phyloP scores from a whole-genome alignment of 1,140 invertebrate genomes.

The Scaptomyza graminum region DNA sequence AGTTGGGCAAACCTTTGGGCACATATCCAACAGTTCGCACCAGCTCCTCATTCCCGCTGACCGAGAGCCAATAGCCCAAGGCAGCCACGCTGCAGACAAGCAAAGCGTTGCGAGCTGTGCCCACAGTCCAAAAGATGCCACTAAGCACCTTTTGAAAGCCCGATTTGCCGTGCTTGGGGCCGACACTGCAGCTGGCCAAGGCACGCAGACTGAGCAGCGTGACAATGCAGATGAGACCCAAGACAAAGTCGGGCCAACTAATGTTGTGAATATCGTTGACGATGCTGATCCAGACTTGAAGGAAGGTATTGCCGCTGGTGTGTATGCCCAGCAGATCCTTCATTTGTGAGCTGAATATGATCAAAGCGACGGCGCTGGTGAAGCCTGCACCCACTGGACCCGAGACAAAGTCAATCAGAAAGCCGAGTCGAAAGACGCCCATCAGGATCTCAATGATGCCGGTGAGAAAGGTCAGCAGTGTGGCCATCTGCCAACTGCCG shows the following conservation, averaged over 20 bases:
- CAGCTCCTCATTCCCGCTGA: constrained; percentile 56
- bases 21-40: constrained; percentile 85
- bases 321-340: constrained; percentile 93
- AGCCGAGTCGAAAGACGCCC: constrained; percentile 94
- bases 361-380: constrained; percentile 95
- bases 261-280: constrained; percentile 87
- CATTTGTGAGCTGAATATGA: constrained; percentile 95
- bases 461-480: constrained; percentile 91
- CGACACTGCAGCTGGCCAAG: constrained; percentile 85
- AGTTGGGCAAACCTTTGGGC: constrained; percentile 88
- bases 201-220: constrained; percentile 89
- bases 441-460: constrained; percentile 93
- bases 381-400: constrained; percentile 96
- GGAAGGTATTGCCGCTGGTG: constrained; percentile 89
- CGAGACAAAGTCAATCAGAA: constrained; percentile 97
- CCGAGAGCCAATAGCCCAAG: constrained; percentile 85
- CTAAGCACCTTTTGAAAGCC: constrained; percentile 86
- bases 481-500: constrained; percentile 89
- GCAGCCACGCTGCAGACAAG: constrained; percentile 88
- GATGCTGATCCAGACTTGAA: constrained; percentile 90
- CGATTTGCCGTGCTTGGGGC: constrained; percentile 85
- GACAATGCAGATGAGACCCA: constrained; percentile 89
- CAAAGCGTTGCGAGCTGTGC: constrained; percentile 90
- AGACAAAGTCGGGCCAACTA: constrained; percentile 87
- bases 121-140: constrained; percentile 87